Conservation (phyloP, 2,888 invertebrate species). For the Caenorhabditis sp. region DNA sequence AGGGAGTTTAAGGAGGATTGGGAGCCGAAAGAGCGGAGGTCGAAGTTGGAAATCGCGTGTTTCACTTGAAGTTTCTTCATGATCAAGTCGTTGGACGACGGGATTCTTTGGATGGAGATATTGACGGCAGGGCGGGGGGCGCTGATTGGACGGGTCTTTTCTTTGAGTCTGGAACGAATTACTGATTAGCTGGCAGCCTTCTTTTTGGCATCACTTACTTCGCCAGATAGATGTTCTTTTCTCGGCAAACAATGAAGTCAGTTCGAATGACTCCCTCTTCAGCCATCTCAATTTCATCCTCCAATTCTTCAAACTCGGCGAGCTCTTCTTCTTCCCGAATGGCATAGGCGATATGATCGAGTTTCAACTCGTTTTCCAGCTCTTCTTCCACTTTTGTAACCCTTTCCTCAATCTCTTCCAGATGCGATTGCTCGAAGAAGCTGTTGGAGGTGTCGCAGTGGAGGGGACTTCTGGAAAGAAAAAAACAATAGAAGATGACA, state of each 20-base stretch:
- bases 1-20: conserved; percentile 69
- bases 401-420: conserved; percentile 39
- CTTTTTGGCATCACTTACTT: too few species aligned
- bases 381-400: conserved; percentile 47
- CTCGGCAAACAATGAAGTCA: conserved; percentile 63
- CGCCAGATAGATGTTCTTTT: conserved; percentile 67
- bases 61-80: conserved; percentile 75
- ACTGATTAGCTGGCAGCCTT: too few species aligned
- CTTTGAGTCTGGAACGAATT: conserved; percentile 65
- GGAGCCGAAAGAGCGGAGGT: conserved; percentile 72
- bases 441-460: conserved; percentile 33
- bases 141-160: conserved; percentile 42
- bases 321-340: conserved; percentile 66
- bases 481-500: too few species aligned
- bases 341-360: conserved; percentile 58
- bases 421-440: conserved; percentile 41
- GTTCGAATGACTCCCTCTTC: conserved; percentile 68
- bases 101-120: conserved; percentile 63
- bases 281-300: conserved; percentile 67
- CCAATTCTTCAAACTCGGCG: conserved; percentile 70
- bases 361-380: conserved; percentile 44
- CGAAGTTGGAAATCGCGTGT: conserved; percentile 68
- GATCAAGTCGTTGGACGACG: conserved; percentile 70
- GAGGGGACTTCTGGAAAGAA: conserved; percentile 42
- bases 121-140: conserved; percentile 57